Evolutionary conservation across 2,113 vertebrate genomes (phyloP), one percentile per base, ranked within the genome.

Genomic region (Nerophis ophidion): DNA sequence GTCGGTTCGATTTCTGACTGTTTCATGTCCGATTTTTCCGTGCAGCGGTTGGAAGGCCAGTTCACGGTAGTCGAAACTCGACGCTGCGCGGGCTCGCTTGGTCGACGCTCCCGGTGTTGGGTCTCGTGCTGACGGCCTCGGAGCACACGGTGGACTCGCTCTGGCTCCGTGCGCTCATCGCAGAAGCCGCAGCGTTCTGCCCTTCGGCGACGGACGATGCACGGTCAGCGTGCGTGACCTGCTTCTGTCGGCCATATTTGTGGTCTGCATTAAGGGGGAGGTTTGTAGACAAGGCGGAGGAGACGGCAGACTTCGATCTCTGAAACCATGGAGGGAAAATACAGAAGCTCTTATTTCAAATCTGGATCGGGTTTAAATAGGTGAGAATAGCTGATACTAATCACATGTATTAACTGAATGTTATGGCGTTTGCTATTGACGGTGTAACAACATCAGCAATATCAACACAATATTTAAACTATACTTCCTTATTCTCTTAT

Each of bases 241-340:
- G 47, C 48, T 15, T 57, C 49, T 40, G 54, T 33, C 12, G n/a
- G 19, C 19, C 7, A 13, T 38, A 14, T 47, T 5, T 52, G 57
- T 60, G n/a, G 6, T 26, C 61, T 49, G 36, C 57, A 13, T 55
- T 19, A 34, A 34, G 0, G 0, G 63, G 59, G 4, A 7, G 8
- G 51, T 38, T 45, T 45, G 47, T 19, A 16, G 57, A 16, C 19
- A 7, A 0, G 7, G 64, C 17, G 8, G 36, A 9, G 1, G 16
- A 16, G 11, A 51, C 38, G 1, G 17, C 36, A 8, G 2, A 40
- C 68, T n/a, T 1, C 48, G 35, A 15, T 16, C 10, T 54, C 79
- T 81, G 66, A 58, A 66, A 66, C 5, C 2, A 8, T 17, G 4
- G n/a, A 26, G 56, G 54, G 8, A 55, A 45, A 12, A 63, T 3